Evolutionary conservation across 1,140 invertebrate genomes (phyloP), one percentile per base, ranked within the genome.

Genomic region (Pseudobourletiella spinata): DNA sequence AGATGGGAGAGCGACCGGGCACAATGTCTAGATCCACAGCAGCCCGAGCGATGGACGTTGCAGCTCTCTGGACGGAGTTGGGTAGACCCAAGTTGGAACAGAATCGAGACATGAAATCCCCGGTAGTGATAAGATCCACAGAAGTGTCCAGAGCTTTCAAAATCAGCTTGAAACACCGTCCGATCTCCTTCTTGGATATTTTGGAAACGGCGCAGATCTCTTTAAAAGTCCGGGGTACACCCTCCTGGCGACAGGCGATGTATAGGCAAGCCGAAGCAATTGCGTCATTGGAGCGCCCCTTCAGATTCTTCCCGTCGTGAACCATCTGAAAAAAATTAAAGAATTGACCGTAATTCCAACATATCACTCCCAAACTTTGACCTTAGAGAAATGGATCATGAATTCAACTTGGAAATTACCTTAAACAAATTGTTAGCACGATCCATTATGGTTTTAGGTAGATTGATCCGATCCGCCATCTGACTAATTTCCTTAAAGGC

Each of bases 161-260:
- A 70, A 98, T 98, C 28, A 96, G 72, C 73, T 96, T 97, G 72
- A 97, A 98, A 73, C 92, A 95, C 69, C 95, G 77, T 2, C 97
- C 97, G 70, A 99, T 99, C 79, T 99, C 97, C 74, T 98, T 98
- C 76, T 99, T 99, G 68, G 95, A 96, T 48, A 99, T 93, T 79
- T 95, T 96, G 71, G 93, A 97, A 28, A 98, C 91, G 8, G 95
- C 94, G 79, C 95, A 98, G 54, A 98, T 98, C 83, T 98, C 95
- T 81, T 95, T 99, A 74, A 99, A 99, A 32, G 97, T 99, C 69
- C 97, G 83, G 0, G 96, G 96, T 0, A 99, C 97, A 14, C 93
- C 92, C 77, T 99, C 96, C 74, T 99, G 95, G 30, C 97, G 81
- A 75, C 97, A 99, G 1, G 97, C 95, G 68, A 99, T 99, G 73